Evolutionary conservation across 2,113 vertebrate species (phyloP).

Genomic region (Seriola dumerili): DNA sequence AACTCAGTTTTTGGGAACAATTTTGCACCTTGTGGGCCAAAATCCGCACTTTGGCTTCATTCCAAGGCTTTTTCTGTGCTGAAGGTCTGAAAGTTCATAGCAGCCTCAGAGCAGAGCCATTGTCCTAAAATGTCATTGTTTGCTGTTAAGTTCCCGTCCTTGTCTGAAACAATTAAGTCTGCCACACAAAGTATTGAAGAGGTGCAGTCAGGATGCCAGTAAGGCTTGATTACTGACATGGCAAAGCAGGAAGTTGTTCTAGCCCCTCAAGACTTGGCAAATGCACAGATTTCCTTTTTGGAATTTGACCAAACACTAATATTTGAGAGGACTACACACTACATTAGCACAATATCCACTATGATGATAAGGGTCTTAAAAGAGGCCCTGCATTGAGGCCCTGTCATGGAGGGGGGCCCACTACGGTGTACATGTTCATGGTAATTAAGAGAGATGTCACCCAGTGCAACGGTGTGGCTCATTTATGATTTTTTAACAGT

Average conservation of each 20-base stretch:
- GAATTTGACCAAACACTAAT: not conserved
- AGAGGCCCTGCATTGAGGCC: no score
- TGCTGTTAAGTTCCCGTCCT: not conserved
- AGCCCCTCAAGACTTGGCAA: not conserved
- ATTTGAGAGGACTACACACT: not conserved
- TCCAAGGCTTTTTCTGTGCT: not conserved
- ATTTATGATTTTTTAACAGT: no score
- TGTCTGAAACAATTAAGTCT: constrained; percentile 8
- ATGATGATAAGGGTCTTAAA: not conserved
- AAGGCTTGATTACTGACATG: not conserved
- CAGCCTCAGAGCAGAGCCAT: not conserved
- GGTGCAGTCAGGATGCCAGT: not conserved
- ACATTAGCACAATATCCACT: not conserved
- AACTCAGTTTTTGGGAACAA: not conserved
- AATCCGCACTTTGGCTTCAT: no score
- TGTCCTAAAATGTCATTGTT: constrained; percentile 4
- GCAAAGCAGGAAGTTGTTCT: not conserved
- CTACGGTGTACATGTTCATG: no score
- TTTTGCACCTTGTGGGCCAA: not conserved
- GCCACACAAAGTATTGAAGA: not conserved
- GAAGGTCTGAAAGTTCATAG: not conserved
- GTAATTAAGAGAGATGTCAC: no score
- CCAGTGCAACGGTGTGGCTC: no score
- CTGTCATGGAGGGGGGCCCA: no score
- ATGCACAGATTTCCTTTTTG: not conserved